Base-by-base conservation (phyloP, 2,113 vertebrate genomes). In the Eclectus roratus region DNA sequence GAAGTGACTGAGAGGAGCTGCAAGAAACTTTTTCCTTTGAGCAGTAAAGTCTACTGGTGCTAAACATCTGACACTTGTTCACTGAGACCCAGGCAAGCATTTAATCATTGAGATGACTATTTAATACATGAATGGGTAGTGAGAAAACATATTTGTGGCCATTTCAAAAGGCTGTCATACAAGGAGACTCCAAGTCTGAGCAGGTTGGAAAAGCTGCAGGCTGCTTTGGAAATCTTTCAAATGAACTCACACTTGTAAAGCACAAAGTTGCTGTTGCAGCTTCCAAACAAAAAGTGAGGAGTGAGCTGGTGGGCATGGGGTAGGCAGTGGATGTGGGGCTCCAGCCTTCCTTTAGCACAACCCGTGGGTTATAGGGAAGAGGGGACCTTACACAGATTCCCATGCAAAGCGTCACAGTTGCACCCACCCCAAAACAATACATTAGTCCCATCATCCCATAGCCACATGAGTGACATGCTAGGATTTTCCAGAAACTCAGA, bases 81-180 rank as follows among this genome's bases (percentile, higher is more conserved):
- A 87, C 93, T 71, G 72, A 80, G 77, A 90, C 56, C 39, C 39
- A 1, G 65, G 77, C 76, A 86, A 84, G 52, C 80, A 72, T 92
- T 94, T 93, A 16, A 91, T 96, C 77, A 69, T 2, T 76, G 65
- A 94, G 83, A 95, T 96, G 91, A 94, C 56, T 81, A 93, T 95
- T 96, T 96, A 94, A 91, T 94, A 95, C 92, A 93, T 95, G 93
- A 96, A 93, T 94, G 91, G 56, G 61, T 81, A 94, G 73, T 0
- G 1, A 95, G 86, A 92, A 91, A 91, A 92, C 92, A 94, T 95
- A 96, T 96, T 88, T 91, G 88, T 95, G 92, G 68, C 47, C 88
- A 28, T 74, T 96, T 96, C 88, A 93, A 96, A 94, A 91, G 80
- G 47, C 95, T 96, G 95, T 94, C 95, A 96, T 95, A 78, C 27